Percentiles rank a stretch among this genome's conserved stretches.
These are phyloP conservation scores for Cosmia trapezina DNA, from an alignment of 2,888 invertebrate genomes.

Conservation along the genomic window DNA sequence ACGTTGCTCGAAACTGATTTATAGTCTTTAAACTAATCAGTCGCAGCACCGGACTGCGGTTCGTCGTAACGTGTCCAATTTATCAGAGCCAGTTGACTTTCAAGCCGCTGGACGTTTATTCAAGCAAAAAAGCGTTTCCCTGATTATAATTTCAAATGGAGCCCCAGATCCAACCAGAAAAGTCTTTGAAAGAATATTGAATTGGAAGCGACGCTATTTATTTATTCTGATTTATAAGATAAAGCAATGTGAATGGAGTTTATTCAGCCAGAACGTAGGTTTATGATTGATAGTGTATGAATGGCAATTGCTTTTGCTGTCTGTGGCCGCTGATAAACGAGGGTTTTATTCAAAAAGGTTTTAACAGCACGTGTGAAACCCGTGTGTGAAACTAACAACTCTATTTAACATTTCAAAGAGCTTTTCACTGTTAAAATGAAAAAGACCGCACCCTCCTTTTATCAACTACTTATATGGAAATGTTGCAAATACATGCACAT, in stretches of 20 bases:
- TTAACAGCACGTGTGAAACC: conserved; percentile 1
- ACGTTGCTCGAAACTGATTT: conserved; percentile 56
- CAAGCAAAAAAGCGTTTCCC: conserved; percentile 63
- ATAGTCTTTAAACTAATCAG: conserved; percentile 58
- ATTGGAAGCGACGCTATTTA: conserved; percentile 46
- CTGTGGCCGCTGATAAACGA: conserved; percentile 42
- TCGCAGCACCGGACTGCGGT: conserved; percentile 36
- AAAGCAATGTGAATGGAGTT: conserved; percentile 32
- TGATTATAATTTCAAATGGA: conserved; percentile 75
- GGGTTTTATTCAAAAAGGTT: conserved; percentile 20
- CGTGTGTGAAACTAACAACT: conserved; percentile 19
- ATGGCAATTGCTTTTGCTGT: conserved; percentile 30
- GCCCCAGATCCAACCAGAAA: conserved; percentile 47
- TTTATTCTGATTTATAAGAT: conserved; percentile 56
- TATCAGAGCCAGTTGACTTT: conserved; percentile 54
- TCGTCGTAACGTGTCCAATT: conserved; percentile 57
- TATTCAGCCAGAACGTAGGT: conserved; percentile 40
- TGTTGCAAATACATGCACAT: conserved; percentile 52
- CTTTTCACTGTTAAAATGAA: conserved; percentile 19
- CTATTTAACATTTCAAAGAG: conserved; percentile 18
- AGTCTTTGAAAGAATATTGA: conserved; percentile 59
- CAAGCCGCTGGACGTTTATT: conserved; percentile 61
- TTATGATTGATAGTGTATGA: conserved; percentile 52
- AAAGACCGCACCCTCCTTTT: conserved; percentile 9
- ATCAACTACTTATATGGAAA: conserved; percentile 36